Evolutionary conservation across 2,888 invertebrate genomes (phyloP).

Genomic region (Drosophila pegasa): DNA sequence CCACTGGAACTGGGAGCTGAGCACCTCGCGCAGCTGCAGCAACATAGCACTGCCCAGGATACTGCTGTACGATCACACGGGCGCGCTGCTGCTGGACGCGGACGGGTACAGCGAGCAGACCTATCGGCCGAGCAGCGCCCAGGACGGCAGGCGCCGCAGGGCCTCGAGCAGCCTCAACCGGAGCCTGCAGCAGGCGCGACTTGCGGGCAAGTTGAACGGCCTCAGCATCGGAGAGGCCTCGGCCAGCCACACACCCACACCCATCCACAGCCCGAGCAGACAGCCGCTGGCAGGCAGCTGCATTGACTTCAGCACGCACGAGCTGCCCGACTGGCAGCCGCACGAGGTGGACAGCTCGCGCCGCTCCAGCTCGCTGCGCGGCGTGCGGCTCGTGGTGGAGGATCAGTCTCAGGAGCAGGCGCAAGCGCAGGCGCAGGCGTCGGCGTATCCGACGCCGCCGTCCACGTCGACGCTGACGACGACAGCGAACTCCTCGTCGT

Average conservation of each 20-base stretch:
- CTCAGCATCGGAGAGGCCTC: conserved; percentile 73
- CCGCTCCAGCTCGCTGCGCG: conserved; percentile 78
- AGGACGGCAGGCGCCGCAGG: conserved; percentile 34
- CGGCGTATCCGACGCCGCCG: conserved; percentile 65
- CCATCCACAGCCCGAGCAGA: background rate
- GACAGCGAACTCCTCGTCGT: conserved; percentile 74
- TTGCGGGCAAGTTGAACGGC: conserved; percentile 70
- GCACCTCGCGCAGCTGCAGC: conserved; percentile 87
- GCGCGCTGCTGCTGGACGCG: conserved; percentile 85
- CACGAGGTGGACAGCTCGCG: conserved; percentile 48
- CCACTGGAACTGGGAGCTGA: conserved; percentile 87
- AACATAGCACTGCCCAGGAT: conserved; percentile 86
- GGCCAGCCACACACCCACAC: conserved; percentile 40
- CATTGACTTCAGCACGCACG: conserved; percentile 69
- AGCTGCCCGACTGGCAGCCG: conserved; percentile 63
- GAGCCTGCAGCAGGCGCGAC: conserved; percentile 56
- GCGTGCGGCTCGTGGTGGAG: conserved; percentile 77
- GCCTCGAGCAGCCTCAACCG: conserved; percentile 64
- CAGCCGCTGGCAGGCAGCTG: conserved; percentile 53
- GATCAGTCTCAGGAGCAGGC: background rate
- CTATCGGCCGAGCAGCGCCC: conserved; percentile 47
- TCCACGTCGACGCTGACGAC: conserved; percentile 73
- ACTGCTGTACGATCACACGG: conserved; percentile 86
- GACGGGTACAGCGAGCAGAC: conserved; percentile 77
- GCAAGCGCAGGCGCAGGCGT: background rate